phyloP scores from a whole-genome alignment of 2,888 invertebrate species.

The Rambutsinella grinnellia region DNA sequence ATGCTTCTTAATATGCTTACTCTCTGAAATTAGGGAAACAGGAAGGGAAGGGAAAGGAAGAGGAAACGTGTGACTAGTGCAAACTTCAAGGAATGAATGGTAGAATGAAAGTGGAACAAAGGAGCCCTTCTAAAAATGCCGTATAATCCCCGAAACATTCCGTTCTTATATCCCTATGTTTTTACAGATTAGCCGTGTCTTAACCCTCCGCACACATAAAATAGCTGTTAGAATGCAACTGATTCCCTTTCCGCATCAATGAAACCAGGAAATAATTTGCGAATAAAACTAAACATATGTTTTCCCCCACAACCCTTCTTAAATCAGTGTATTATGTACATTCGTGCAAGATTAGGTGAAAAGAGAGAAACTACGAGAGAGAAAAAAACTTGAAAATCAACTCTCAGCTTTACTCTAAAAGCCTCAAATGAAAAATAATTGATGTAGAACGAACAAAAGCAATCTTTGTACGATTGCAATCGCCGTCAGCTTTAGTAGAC shows the following conservation, averaged over 20 bases:
- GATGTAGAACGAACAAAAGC: conserved; percentile 39
- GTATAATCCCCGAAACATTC: background rate
- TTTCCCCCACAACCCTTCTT: too few species aligned
- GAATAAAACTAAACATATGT: conserved; percentile 17
- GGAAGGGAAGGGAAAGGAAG: too few species aligned
- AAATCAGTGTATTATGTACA: conserved; percentile 1
- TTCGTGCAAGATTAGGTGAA: background rate
- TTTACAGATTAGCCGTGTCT: too few species aligned
- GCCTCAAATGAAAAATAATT: conserved; percentile 46
- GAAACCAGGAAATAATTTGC: conserved; percentile 54
- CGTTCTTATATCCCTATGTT: background rate
- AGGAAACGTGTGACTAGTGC: too few species aligned
- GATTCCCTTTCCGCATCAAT: conserved; percentile 43
- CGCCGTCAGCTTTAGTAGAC: too few species aligned
- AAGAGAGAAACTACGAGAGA: background rate
- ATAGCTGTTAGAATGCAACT: background rate
- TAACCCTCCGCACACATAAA: too few species aligned
- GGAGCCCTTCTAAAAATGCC: too few species aligned
- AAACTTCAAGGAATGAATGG: too few species aligned
- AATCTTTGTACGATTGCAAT: too few species aligned
- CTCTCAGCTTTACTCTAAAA: conserved; percentile 18
- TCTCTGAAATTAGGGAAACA: background rate
- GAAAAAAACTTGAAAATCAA: conserved; percentile 52
- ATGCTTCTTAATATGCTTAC: background rate
- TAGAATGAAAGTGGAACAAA: too few species aligned